Conservation (phyloP, 2,797 vertebrate genomes). For the Megalops cyprinoides region DNA sequence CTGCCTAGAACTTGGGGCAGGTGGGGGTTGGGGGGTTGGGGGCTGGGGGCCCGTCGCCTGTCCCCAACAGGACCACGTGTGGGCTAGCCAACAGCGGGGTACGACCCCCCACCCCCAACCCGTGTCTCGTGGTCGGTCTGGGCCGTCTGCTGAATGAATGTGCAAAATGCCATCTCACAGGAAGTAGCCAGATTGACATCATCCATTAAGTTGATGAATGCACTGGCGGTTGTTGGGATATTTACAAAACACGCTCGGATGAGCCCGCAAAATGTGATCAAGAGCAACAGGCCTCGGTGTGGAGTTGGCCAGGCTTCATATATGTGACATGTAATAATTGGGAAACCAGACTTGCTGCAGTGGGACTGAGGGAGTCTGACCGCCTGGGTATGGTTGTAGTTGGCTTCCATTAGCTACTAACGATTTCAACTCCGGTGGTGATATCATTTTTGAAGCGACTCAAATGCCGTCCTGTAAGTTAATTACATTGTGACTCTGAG, state of each 20-base stretch:
- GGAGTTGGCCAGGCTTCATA: background rate
- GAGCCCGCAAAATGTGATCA: background rate
- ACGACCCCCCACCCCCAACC: background rate
- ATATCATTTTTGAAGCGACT: constrained; percentile 66
- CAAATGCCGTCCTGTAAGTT: constrained; percentile 59
- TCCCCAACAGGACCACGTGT: constrained; percentile 1
- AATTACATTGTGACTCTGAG: constrained; percentile 71
- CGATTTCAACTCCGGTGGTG: constrained; percentile 57
- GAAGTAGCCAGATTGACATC: background rate
- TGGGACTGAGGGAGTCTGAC: background rate
- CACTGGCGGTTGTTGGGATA: too few relatives aligned
- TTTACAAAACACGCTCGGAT: background rate
- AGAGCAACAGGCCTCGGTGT: background rate
- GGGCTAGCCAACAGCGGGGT: background rate
- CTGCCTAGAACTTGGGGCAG: background rate
- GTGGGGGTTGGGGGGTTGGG: background rate
- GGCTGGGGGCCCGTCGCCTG: constrained; percentile 60
- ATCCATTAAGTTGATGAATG: background rate
- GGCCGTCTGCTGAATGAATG: background rate
- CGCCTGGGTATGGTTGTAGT: constrained; percentile 37
- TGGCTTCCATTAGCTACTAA: constrained; percentile 59
- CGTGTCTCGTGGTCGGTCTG: background rate
- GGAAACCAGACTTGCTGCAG: background rate
- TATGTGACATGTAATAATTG: background rate
- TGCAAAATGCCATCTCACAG: background rate